Conservation (phyloP, 2,113 vertebrate species). For the Oreotrochilus melanogaster region DNA sequence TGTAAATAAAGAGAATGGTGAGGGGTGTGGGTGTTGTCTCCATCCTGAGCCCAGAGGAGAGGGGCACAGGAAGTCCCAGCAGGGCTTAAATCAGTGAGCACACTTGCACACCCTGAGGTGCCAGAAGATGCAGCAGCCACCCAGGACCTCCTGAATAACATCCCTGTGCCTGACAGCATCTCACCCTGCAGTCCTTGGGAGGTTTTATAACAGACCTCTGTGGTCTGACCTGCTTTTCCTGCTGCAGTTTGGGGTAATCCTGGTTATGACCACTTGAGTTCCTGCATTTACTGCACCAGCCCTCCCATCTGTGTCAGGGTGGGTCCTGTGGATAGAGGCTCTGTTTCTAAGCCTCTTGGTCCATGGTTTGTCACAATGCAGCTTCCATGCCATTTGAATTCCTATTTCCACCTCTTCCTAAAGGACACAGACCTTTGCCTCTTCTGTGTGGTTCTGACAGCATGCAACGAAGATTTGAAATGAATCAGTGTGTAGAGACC, state of each 20-base stretch:
- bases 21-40: neutral
- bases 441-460: neutral
- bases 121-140: neutral
- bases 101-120: too few relatives aligned
- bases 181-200: neutral
- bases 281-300: neutral
- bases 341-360: neutral
- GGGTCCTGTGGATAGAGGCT: neutral
- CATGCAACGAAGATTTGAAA: neutral
- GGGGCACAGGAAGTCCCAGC: neutral
- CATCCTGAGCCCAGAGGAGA: neutral
- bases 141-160: neutral
- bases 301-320: neutral
- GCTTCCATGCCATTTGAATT: neutral
- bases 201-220: neutral
- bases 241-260: neutral
- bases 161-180: neutral
- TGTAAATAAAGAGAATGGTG: conserved; percentile 72
- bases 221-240: neutral
- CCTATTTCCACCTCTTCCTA: neutral
- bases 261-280: neutral
- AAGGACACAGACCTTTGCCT: neutral
- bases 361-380: neutral
- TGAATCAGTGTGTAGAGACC: neutral
- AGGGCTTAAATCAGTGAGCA: rapidly evolving